A percentile compares a stretch with the other conserved stretches of the same genome.
phyloP scores from a whole-genome alignment of 2,888 invertebrate species.

The Acrobasis repandana region DNA sequence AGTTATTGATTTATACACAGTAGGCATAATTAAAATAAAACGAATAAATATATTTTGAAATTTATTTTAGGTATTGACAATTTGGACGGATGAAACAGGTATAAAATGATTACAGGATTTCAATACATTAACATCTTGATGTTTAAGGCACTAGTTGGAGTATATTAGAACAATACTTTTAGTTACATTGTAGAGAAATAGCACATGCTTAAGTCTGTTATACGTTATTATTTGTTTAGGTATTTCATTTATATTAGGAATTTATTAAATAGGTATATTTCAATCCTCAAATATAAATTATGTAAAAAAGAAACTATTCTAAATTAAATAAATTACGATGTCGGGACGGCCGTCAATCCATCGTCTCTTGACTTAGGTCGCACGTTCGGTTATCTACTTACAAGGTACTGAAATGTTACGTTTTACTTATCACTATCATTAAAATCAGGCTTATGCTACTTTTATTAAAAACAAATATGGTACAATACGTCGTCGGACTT shows the following conservation, averaged over 20 bases:
- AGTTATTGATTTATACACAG: background rate
- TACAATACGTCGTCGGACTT: conserved; percentile 75
- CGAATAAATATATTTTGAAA: conserved; percentile 48
- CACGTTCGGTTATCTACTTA: conserved; percentile 81
- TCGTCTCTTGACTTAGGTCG: conserved; percentile 82
- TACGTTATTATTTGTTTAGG: conserved; percentile 62
- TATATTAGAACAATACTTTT: conserved; percentile 50
- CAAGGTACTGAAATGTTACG: conserved; percentile 78
- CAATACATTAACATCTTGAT: conserved; percentile 48
- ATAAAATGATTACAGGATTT: conserved; percentile 52
- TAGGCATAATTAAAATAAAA: conserved; percentile 34
- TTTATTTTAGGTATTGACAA: conserved; percentile 75
- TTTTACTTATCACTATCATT: conserved; percentile 77
- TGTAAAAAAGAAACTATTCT: conserved; percentile 71
- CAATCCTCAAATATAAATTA: conserved; percentile 72
- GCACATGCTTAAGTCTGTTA: conserved; percentile 53
- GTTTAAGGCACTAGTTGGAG: conserved; percentile 62
- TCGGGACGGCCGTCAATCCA: conserved; percentile 82
- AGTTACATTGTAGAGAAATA: conserved; percentile 57
- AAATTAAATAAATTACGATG: conserved; percentile 81
- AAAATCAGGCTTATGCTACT: conserved; percentile 75
- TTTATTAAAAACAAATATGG: conserved; percentile 68
- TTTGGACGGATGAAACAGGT: conserved; percentile 63
- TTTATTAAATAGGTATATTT: conserved; percentile 74
- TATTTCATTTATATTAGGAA: conserved; percentile 65